Conservation (phyloP, 2,113 vertebrate genomes). For the Empidonax alnorum region DNA sequence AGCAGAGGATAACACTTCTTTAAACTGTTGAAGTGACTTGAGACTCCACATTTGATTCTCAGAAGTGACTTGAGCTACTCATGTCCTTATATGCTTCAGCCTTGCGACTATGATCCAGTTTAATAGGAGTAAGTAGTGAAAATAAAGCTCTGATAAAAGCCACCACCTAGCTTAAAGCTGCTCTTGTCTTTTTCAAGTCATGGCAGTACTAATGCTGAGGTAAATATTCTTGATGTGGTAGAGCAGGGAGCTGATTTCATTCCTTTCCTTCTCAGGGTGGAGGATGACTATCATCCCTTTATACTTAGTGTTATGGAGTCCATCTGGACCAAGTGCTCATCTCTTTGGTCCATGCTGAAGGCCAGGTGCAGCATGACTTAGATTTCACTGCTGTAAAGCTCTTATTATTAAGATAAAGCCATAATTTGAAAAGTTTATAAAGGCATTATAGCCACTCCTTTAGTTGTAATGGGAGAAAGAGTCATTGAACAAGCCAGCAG, state of each 20-base stretch:
- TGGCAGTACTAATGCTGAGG: background rate
- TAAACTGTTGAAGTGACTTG: background rate
- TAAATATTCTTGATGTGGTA: background rate
- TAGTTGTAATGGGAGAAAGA: background rate
- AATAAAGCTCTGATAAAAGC: background rate
- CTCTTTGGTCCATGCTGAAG: background rate
- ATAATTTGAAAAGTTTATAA: background rate
- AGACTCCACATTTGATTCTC: background rate
- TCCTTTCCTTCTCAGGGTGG: background rate
- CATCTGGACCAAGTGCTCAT: background rate
- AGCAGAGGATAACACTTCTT: background rate
- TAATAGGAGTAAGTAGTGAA: background rate
- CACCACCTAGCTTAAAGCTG: background rate
- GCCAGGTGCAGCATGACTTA: background rate
- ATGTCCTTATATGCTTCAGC: background rate
- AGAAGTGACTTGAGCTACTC: background rate
- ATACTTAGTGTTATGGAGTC: background rate
- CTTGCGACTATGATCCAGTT: background rate
- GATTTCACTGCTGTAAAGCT: background rate
- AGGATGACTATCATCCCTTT: background rate
- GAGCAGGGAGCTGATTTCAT: background rate
- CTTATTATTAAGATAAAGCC: background rate
- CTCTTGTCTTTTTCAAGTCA: background rate
- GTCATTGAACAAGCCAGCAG: fast-evolving
- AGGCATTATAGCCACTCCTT: background rate